Conservation (phyloP, 2,797 vertebrate genomes). For the Parauchenoglanis ngamensis region DNA sequence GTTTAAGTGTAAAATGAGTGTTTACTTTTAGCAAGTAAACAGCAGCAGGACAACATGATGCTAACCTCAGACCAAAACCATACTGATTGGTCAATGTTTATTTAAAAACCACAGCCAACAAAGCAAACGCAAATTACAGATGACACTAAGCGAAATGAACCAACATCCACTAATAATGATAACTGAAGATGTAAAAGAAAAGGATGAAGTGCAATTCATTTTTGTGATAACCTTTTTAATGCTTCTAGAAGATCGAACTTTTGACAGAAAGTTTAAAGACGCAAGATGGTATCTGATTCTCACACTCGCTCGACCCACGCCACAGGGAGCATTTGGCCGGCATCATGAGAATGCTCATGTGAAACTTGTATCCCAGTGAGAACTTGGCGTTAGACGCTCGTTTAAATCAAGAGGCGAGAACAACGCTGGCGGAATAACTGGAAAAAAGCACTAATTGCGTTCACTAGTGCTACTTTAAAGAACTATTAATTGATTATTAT, state of each 20-base stretch:
- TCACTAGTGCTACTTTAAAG: neutral
- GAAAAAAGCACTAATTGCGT: too few relatives aligned
- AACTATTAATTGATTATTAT: neutral
- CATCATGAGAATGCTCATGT: constrained; percentile 17
- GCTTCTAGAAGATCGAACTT: neutral
- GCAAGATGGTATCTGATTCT: neutral
- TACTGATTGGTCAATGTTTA: neutral
- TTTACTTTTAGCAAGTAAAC: constrained; percentile 29
- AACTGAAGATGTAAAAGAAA: neutral
- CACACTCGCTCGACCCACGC: neutral
- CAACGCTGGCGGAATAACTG: neutral
- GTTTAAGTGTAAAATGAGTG: neutral
- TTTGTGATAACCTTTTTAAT: neutral
- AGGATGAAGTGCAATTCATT: neutral
- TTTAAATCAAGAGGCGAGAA: constrained; percentile 5
- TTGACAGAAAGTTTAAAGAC: neutral
- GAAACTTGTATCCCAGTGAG: neutral
- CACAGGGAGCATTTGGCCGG: neutral
- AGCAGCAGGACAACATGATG: neutral
- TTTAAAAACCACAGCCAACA: neutral
- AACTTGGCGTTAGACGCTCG: constrained; percentile 7
- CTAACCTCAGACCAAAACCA: neutral
- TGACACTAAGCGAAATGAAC: neutral
- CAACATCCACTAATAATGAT: neutral
- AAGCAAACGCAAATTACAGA: neutral